Evolutionary conservation across 2,797 vertebrate species (phyloP).

Genomic region (Eutrigla gurnardus): DNA sequence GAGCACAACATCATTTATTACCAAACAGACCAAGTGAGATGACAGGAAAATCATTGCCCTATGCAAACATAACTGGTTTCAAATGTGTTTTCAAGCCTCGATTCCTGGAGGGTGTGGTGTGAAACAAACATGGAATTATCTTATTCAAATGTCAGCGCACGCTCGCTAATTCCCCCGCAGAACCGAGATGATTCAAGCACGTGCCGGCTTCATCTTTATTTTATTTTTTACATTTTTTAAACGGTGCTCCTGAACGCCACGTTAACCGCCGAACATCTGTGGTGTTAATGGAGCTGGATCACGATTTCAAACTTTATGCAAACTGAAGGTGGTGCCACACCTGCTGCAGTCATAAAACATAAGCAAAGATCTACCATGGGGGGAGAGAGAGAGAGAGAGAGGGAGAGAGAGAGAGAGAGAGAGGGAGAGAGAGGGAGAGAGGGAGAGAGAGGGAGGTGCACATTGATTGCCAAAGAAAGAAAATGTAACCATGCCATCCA

Average conservation of each 20-base stretch:
- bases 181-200: conserved; percentile 21
- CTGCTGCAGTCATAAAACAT: conserved; percentile 27
- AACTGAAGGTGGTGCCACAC: conserved; percentile 20
- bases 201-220: conserved; percentile 17
- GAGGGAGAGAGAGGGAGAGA: neutral
- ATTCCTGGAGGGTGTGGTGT: conserved; percentile 63
- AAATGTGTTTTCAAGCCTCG: conserved; percentile 64
- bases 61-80: conserved; percentile 61
- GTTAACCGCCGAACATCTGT: conserved; percentile 9
- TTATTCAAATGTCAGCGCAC: conserved; percentile 62
- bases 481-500: conserved; percentile 64
- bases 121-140: conserved; percentile 73
- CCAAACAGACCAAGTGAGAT: conserved; percentile 57
- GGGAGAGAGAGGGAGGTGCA: conserved; percentile 22
- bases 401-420: neutral
- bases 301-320: neutral
- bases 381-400: neutral
- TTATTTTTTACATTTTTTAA: neutral
- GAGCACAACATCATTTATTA: conserved; percentile 67
- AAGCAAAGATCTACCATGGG: neutral
- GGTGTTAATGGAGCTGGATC: neutral
- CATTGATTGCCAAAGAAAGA: conserved; percentile 58
- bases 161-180: conserved; percentile 51
- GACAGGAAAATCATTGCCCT: conserved; percentile 67
- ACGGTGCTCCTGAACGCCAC: conserved; percentile 5